Base-by-base conservation (phyloP, 2,888 invertebrate species). In the Lepidocyrtinus sp. region DNA sequence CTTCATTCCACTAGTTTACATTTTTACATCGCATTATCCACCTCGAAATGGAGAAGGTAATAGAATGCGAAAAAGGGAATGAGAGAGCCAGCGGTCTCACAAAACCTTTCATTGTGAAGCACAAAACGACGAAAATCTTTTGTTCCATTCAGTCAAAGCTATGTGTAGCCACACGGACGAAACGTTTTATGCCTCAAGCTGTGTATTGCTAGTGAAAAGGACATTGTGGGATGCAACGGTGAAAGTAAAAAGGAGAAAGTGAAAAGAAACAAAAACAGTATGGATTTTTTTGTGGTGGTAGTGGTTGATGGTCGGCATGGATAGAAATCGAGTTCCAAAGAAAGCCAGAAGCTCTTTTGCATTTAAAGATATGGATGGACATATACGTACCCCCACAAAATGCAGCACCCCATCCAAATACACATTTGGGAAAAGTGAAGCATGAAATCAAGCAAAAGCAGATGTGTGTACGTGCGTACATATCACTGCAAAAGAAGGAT, bases 401-500 rank as follows among this genome's bases (percentile, higher is more conserved):
- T 7, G 36, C n/a, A 12, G 36, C 36, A 36, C 36, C 36, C 36
- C 36, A 12, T 5, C 36, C 5, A 36, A 36, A 36, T 36, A 36
- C 36, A 67, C 67, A 67, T 67, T 45, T 19, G 70, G 64, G 63
- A 63, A 76, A 76, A 65, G 59, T 76, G 59, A 76, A 46, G 76
- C 71, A 76, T 71, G 76, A 76, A 76, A 76, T 76, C 76, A 76
- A 69, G 63, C 63, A 75, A 64, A 55, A 50, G 17, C 70, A 71
- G 69, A 68, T 75, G 62, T 36, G n/a, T n/a, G 50, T 69, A 75
- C 68, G 19, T 19, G 19, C 25, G 24, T 50, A 65, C 69, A 64
- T 55, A 62, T 64, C n/a, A 55, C 36, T 36, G 36, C 36, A 36
- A 36, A 36, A 36, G 36, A n/a, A n/a, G 65, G 76, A 70, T 76